These are phyloP conservation scores for Pterois miles DNA, from an alignment of 2,797 vertebrate species.

Conservation along the genomic window DNA sequence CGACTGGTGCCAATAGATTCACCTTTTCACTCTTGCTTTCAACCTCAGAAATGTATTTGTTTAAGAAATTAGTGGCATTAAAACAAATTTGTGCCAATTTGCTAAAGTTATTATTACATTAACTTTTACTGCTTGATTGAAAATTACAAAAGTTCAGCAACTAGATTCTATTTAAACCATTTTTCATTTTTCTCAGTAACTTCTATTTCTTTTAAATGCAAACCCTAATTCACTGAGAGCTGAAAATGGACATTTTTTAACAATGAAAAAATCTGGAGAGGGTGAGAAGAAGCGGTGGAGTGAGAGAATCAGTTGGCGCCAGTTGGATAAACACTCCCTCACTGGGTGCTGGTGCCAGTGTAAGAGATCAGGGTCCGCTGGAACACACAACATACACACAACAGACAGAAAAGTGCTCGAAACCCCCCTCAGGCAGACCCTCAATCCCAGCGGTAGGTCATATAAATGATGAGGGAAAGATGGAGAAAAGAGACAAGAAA, in stretches of 20 bases:
- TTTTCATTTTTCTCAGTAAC: background rate
- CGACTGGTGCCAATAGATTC: no score
- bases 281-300: conserved; percentile 27
- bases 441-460: conserved; percentile 23
- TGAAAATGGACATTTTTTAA: background rate
- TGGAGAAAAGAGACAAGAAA: background rate
- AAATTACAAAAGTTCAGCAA: no score
- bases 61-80: no score
- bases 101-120: no score
- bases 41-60: no score
- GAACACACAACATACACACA: no score
- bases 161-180: background rate
- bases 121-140: no score
- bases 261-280: conserved; percentile 20
- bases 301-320: conserved; percentile 48
- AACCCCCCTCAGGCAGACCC: background rate
- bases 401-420: background rate
- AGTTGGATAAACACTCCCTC: conserved; percentile 54
- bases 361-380: conserved; percentile 31
- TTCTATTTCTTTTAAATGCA: background rate
- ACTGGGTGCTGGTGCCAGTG: conserved; percentile 54
- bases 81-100: no score
- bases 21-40: no score
- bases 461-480: conserved; percentile 6
- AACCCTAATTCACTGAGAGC: background rate